Percentiles rank a stretch among this genome's conserved stretches.
Evolutionary conservation across 2,888 invertebrate genomes (phyloP).

Genomic region (Tenthredo livida): DNA sequence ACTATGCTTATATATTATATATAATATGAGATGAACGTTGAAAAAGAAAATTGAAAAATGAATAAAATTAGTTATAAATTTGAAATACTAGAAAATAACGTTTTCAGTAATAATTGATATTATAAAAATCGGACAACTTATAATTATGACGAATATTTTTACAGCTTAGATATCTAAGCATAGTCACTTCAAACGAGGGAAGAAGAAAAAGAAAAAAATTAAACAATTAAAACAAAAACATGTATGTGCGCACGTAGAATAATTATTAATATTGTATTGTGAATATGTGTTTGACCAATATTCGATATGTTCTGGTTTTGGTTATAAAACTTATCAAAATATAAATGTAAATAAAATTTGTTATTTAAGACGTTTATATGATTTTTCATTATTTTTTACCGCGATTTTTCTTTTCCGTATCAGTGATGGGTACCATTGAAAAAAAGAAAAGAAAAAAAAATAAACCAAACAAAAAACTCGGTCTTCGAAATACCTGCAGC

Average conservation of each 20-base stretch:
- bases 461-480: background rate
- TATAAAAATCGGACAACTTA: background rate
- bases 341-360: conserved; percentile 76
- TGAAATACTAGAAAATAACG: background rate
- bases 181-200: conserved; percentile 40
- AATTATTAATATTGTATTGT: conserved; percentile 54
- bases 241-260: conserved; percentile 51
- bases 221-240: conserved; percentile 16
- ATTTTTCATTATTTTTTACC: background rate
- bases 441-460: too few relatives aligned
- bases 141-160: background rate
- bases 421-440: background rate
- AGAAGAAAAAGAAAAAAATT: conserved; percentile 4
- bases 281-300: conserved; percentile 55
- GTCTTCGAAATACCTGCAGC: background rate
- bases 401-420: background rate
- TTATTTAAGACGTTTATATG: conserved; percentile 68
- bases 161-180: conserved; percentile 44
- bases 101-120: conserved; percentile 11
- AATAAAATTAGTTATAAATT: background rate
- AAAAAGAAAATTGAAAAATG: conserved; percentile 4
- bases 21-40: background rate
- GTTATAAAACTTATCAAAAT: conserved; percentile 68
- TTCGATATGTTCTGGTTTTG: conserved; percentile 65
- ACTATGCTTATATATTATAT: conserved; percentile 44